These are phyloP conservation scores for Drosophila simulans DNA, from an alignment of 1,140 invertebrate species.

Conservation along the genomic window DNA sequence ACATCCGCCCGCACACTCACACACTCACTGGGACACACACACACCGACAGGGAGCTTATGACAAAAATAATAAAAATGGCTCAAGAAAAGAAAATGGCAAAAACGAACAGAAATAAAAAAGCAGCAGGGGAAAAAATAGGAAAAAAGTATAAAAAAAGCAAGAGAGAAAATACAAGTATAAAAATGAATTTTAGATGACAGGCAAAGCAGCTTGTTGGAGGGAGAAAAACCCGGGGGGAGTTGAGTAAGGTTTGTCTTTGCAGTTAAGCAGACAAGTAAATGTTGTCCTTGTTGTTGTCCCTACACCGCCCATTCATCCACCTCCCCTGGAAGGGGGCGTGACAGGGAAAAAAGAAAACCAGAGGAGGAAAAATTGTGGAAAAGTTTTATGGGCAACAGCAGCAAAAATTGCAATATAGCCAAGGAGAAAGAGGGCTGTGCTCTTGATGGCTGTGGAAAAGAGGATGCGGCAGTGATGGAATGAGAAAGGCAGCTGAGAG, in stretches of 20 bases:
- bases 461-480: constrained; percentile 40
- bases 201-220: constrained; percentile 64
- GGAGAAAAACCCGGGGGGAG: not conserved
- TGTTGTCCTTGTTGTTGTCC: constrained; percentile 78
- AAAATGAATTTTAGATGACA: constrained; percentile 84
- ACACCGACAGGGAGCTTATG: constrained; percentile 55
- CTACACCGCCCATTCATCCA: constrained; percentile 12
- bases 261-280: constrained; percentile 82
- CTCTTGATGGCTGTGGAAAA: constrained; percentile 48
- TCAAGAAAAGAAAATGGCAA: constrained; percentile 75
- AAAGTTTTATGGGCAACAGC: constrained; percentile 80
- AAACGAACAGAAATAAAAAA: constrained; percentile 60
- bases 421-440: constrained; percentile 22
- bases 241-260: constrained; percentile 69
- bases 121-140: constrained; percentile 27
- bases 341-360: constrained; percentile 48
- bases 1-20: constrained; percentile 16
- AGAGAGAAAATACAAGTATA: constrained; percentile 73
- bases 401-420: constrained; percentile 81
- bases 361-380: constrained; percentile 71
- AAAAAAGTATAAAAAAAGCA: constrained; percentile 31
- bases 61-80: constrained; percentile 82
- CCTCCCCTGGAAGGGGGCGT: constrained; percentile 28
- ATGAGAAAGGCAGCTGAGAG: not conserved
- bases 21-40: constrained; percentile 23